Evolutionary conservation across 2,888 invertebrate species (phyloP), one percentile per base, ranked within the genome.

Genomic region (Ophonus ardosiacus): DNA sequence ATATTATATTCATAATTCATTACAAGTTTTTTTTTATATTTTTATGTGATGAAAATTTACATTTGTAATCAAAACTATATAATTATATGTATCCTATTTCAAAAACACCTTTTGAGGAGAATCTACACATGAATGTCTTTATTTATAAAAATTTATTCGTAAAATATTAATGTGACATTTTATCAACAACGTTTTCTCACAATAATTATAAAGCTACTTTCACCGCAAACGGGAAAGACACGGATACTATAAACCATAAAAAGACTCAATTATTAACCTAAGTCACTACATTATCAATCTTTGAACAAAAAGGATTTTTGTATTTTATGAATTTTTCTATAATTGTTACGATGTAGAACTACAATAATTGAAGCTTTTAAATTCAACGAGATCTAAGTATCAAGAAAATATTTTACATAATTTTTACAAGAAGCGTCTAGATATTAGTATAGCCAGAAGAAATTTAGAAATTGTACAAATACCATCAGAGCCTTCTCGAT

Each of bases 61-160:
- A 74, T 74, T 43, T 74, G 43, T n/a, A 74, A 43, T 43, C 43
- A 24, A 43, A 43, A 68, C 63, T 38, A 38, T 38, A n/a, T 40
- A 43, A 74, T 74, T 74, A 74, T 74, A 74, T 43, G 68, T n/a
- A 68, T 68, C 68, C 38, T 38, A 68, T 68, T 68, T n/a, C n/a
- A n/a, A 65, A 7, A 68, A 38, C 68, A 68, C 68, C 68, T 68
- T 68, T 38, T 15, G n/a, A 31, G 38, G 68, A 68, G n/a, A 68
- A 68, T 74, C 21, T 74, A n/a, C 71, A 74, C 71, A 4, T 74
- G 18, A 74, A 74, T 74, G 18, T 51, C 40, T 74, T 43, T n/a
- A 74, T 74, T 74, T 18, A 74, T 43, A 43, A 74, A 43, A 74
- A 68, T 38, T 74, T 74, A 74, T 43, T 74, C 40, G 17, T 74